These are phyloP conservation scores for Frankliniella intonsa DNA, from an alignment of 2,888 invertebrate genomes.

Conservation along the genomic window DNA sequence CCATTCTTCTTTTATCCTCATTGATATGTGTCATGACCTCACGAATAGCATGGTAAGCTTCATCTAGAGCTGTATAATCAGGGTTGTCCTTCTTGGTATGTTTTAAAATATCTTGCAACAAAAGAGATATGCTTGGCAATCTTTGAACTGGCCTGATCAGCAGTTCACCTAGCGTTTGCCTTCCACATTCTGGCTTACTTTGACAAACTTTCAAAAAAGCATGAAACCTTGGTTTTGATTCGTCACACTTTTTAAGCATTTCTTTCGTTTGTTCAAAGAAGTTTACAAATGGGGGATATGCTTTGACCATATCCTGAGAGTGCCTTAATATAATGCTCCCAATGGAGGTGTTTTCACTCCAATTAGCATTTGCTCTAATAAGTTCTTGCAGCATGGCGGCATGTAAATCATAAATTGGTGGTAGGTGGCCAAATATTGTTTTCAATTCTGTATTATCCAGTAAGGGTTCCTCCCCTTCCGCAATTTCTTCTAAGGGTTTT, in stretches of 20 bases:
- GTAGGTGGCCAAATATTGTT: constrained; percentile 92
- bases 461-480: constrained; percentile 71
- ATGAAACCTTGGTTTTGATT: constrained; percentile 88
- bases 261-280: constrained; percentile 97
- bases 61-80: constrained; percentile 79
- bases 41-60: constrained; percentile 80
- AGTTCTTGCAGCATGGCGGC: constrained; percentile 63
- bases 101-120: constrained; percentile 87
- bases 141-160: constrained; percentile 97
- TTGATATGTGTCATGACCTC: constrained; percentile 96
- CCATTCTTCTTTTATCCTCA: constrained; percentile 94
- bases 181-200: constrained; percentile 90
- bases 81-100: constrained; percentile 82
- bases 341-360: constrained; percentile 83
- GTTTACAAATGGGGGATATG: constrained; percentile 97
- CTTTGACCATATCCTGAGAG: constrained; percentile 82
- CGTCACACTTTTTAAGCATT: constrained; percentile 84
- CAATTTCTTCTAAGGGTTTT: constrained; percentile 82
- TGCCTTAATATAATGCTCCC: constrained; percentile 80
- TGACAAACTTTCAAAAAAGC: constrained; percentile 96
- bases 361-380: constrained; percentile 62
- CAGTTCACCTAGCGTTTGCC: constrained; percentile 91
- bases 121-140: constrained; percentile 89
- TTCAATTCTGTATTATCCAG: constrained; percentile 88
- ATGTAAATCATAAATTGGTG: constrained; percentile 91